These are phyloP conservation scores for Muntiacus muntjak DNA, from an alignment of 2,113 vertebrate genomes.

Conservation along the genomic window DNA sequence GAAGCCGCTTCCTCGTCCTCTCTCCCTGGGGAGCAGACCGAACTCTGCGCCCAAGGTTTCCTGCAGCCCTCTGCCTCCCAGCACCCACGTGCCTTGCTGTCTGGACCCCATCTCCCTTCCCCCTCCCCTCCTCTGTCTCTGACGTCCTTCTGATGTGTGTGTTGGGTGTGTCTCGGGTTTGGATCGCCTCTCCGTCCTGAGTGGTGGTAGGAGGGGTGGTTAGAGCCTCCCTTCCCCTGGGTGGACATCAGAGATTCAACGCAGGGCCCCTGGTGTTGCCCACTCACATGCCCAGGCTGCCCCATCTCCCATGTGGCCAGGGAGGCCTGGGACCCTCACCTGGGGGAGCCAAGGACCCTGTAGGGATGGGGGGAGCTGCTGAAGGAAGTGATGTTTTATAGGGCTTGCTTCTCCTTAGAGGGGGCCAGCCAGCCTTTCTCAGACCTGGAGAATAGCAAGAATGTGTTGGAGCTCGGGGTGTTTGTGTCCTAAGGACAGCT, in stretches of 20 bases:
- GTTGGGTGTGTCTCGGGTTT: background rate
- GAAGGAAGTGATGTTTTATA: background rate
- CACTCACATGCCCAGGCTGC: background rate
- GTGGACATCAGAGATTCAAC: background rate
- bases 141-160: background rate
- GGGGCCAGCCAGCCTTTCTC: background rate
- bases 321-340: background rate
- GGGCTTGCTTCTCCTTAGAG: background rate
- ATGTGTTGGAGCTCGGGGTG: background rate
- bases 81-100: background rate
- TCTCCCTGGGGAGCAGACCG: background rate
- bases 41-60: background rate
- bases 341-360: fast-evolving
- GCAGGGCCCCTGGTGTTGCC: background rate
- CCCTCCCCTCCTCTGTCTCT: fast-evolving
- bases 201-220: background rate
- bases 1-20: background rate
- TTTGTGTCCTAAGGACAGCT: background rate
- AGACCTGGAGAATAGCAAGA: background rate
- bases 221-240: background rate
- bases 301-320: background rate
- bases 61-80: background rate
- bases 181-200: background rate
- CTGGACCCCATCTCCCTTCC: background rate
- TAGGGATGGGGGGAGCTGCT: background rate